Base-by-base conservation (phyloP, 1,140 invertebrate genomes). In the Andrena cerasifolii region DNA sequence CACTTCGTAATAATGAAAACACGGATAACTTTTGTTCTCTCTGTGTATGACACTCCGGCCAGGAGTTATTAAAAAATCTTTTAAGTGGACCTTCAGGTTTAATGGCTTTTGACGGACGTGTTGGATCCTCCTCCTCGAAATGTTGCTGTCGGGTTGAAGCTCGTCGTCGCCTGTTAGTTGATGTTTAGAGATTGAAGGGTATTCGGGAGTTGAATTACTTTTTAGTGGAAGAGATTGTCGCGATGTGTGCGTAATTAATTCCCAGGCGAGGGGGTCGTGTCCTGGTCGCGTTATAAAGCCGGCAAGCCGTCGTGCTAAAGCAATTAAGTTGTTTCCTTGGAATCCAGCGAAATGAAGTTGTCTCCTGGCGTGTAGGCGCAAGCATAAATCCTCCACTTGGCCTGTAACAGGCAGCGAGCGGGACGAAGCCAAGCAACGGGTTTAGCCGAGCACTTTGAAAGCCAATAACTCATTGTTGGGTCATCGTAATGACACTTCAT, bases 381-480 rank as follows among this genome's bases (percentile, higher is more conserved):
- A 54, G 78, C 73, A 83, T 81, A 88, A 90, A 89, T 85, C 84
- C 83, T 82, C 85, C 83, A 87, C 86, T 90, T 88, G 83, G 84
- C 81, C 87, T 84, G 85, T 86, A 86, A 86, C 82, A 83, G 85
- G 74, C 80, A 83, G 75, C 74, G 82, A 88, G 80, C 78, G 71
- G 79, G 86, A 84, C 65, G 89, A 91, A 90, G 89, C 90, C 88
- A 90, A 88, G 80, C 76, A 89, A 80, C 43, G 85, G 86, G 91
- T 90, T 91, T 89, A 89, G 77, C 78, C 79, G 85, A 80, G 80
- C 85, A 88, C 89, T 91, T 90, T 89, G 83, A 90, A 90, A 91
- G 89, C 90, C 90, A 91, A 92, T 91, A 92, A 90, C 88, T 92
- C 85, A 87, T 86, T 89, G 91, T 91, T 89, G 86, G 85, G 87